Conservation (phyloP, 2,888 invertebrate species). For the Amblyteles armatorius region DNA sequence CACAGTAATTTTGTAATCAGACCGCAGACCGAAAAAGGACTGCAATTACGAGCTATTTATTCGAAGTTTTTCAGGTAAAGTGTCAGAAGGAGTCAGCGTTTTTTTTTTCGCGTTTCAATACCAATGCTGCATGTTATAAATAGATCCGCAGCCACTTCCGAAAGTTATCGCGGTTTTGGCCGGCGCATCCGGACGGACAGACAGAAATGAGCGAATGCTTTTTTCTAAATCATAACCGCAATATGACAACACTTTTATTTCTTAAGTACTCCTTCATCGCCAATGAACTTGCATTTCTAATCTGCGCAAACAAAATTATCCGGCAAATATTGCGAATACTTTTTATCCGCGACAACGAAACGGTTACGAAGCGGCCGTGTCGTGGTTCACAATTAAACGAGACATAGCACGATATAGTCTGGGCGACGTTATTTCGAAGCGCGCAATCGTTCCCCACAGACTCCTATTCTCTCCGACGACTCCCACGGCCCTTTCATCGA, state of each 20-base stretch:
- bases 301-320: background rate
- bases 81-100: background rate
- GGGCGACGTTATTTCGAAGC: slow-evolving; percentile 38
- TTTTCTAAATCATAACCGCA: background rate
- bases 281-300: background rate
- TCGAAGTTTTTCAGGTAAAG: background rate
- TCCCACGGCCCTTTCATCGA: slow-evolving; percentile 44
- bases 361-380: slow-evolving; percentile 10
- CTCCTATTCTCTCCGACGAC: slow-evolving; percentile 49
- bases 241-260: background rate
- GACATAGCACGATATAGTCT: slow-evolving; percentile 12
- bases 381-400: slow-evolving; percentile 46
- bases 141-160: background rate
- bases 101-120: background rate
- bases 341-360: slow-evolving; percentile 23
- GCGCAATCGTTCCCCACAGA: slow-evolving; percentile 60
- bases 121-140: background rate
- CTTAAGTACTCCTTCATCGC: background rate
- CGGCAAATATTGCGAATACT: slow-evolving; percentile 28
- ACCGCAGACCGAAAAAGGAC: no score
- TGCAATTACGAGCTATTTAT: background rate
- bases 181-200: background rate
- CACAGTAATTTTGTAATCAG: background rate
- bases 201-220: background rate
- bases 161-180: background rate